Conservation (phyloP, 2,888 invertebrate genomes). For the Stenotaenia linearis region DNA sequence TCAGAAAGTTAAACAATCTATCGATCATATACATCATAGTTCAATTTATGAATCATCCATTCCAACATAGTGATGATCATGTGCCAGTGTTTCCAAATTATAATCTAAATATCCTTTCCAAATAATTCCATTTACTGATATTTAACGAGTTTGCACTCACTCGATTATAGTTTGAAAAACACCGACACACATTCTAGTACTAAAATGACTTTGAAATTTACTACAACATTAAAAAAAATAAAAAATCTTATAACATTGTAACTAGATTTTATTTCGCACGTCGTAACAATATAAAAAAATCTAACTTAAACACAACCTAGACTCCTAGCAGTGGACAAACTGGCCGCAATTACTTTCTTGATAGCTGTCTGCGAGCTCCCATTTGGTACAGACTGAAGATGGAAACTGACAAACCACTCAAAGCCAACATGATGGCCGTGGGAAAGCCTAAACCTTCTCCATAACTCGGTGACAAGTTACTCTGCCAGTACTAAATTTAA, state of each 20-base stretch:
- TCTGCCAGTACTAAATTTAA: slow-evolving; percentile 4
- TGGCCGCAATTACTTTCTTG: neutral
- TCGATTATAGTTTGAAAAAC: no score
- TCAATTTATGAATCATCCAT: neutral
- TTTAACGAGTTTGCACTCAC: no score
- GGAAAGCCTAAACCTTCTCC: slow-evolving; percentile 21
- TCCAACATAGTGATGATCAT: no score
- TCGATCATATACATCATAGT: neutral
- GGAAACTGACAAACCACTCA: slow-evolving; percentile 15
- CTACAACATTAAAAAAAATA: no score
- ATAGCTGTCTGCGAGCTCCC: neutral
- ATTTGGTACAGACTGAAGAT: slow-evolving; percentile 27
- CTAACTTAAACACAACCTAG: no score
- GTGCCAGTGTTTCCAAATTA: neutral
- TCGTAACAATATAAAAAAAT: neutral
- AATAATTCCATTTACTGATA: neutral
- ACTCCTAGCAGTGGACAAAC: neutral
- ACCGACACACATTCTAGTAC: no score
- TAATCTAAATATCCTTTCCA: neutral
- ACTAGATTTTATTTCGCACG: no score
- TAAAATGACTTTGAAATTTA: no score
- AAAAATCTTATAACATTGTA: no score
- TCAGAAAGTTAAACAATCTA: no score
- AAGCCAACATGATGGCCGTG: neutral
- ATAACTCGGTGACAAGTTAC: neutral